Percentiles rank a stretch among this genome's conserved stretches.
phyloP scores from a whole-genome alignment of 2,888 invertebrate species.

The Platerodrilus igneus region DNA sequence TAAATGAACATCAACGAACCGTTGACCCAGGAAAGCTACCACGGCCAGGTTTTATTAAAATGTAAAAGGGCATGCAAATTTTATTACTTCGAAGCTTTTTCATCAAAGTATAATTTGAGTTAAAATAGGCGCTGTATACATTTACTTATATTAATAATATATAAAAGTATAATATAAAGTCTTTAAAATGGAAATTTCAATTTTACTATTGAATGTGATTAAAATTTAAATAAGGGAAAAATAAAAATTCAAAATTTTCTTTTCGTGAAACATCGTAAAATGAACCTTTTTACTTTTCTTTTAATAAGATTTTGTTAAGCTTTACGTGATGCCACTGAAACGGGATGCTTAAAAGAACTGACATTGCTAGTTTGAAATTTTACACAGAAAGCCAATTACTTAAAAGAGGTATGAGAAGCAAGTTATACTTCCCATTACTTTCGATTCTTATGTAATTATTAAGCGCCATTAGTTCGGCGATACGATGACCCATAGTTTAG shows the following conservation, averaged over 20 bases:
- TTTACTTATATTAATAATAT: slow-evolving; percentile 15
- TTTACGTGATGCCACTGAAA: too few relatives aligned
- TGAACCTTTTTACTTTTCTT: too few relatives aligned
- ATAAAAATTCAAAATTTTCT: slow-evolving; percentile 3
- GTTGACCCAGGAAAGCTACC: slow-evolving; percentile 14
- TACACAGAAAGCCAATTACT: too few relatives aligned
- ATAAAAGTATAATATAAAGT: slow-evolving; percentile 11
- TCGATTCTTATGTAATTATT: too few relatives aligned
- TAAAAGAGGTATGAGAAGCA: too few relatives aligned
- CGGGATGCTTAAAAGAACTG: too few relatives aligned
- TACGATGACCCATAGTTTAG: too few relatives aligned
- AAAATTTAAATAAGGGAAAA: slow-evolving; percentile 5
- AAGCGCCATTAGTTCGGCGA: too few relatives aligned
- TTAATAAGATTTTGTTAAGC: too few relatives aligned
- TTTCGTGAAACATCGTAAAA: background rate
- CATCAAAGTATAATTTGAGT: slow-evolving; percentile 12
- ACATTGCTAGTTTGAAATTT: too few relatives aligned
- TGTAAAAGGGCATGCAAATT: slow-evolving; percentile 15
- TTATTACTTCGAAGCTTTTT: slow-evolving; percentile 14
- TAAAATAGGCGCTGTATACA: slow-evolving; percentile 14
- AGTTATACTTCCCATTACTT: too few relatives aligned
- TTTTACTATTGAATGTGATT: slow-evolving; percentile 2
- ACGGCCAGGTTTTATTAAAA: slow-evolving; percentile 10
- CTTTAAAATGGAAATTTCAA: slow-evolving; percentile 13
- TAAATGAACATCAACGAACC: slow-evolving; percentile 15